These are phyloP conservation scores for Microplitis mediator DNA, from an alignment of 1,140 invertebrate species.

Conservation along the genomic window DNA sequence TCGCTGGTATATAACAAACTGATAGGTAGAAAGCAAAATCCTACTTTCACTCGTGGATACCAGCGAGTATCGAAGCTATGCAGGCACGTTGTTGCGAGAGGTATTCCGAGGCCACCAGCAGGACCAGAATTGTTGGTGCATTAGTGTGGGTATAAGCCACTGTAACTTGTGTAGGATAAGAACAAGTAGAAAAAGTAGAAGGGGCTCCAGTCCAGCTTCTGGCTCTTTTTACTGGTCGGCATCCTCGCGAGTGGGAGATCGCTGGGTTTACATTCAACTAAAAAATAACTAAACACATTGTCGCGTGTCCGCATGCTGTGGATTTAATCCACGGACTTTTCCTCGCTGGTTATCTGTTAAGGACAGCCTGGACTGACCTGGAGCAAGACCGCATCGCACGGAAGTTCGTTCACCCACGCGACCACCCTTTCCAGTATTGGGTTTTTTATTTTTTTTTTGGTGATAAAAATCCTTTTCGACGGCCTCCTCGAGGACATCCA, in stretches of 20 bases:
- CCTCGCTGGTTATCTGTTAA: background rate
- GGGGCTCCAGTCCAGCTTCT: background rate
- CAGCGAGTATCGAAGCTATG: conserved; percentile 28
- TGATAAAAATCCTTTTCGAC: conserved; percentile 1
- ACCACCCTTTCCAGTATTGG: background rate
- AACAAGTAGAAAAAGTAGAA: background rate
- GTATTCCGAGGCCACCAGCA: conserved; percentile 56
- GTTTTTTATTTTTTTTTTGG: conserved; percentile 13
- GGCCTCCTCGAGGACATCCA: conserved; percentile 15
- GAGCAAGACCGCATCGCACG: background rate
- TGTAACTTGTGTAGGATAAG: background rate
- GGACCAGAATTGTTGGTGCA: conserved; percentile 10
- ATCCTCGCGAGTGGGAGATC: background rate
- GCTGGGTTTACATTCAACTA: background rate
- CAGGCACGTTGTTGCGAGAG: conserved; percentile 41
- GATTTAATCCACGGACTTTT: background rate
- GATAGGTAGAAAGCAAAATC: conserved; percentile 61
- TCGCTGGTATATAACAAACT: conserved; percentile 37
- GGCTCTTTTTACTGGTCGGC: no score
- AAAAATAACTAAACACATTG: conserved; percentile 21
- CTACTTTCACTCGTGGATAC: conserved; percentile 54
- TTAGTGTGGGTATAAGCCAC: background rate
- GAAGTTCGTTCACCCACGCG: conserved; percentile 25
- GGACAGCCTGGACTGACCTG: background rate
- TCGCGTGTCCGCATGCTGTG: conserved; percentile 20